Evolutionary conservation across 2,797 vertebrate genomes (phyloP).

Genomic region (Limosa lapponica): DNA sequence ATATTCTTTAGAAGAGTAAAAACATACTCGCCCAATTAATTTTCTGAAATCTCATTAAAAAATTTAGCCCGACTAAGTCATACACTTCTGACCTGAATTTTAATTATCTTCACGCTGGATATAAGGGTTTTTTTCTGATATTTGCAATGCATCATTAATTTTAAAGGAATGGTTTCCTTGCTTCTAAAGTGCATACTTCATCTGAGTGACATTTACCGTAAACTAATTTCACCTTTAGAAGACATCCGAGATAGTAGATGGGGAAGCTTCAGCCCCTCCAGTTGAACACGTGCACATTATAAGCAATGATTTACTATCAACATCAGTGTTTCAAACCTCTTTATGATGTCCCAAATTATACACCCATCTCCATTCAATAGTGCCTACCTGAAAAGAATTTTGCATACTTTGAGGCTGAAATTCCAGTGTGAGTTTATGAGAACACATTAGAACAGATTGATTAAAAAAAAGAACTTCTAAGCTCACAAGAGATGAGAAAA

Average conservation of each 20-base stretch:
- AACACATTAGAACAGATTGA: neutral
- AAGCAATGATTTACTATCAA: conserved; percentile 30
- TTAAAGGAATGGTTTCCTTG: conserved; percentile 71
- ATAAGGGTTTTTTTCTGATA: conserved; percentile 63
- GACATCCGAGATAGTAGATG: conserved; percentile 39
- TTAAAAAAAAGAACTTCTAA: conserved; percentile 8
- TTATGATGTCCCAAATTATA: neutral
- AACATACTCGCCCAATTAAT: conserved; percentile 78
- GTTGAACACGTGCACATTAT: neutral
- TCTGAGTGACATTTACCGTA: conserved; percentile 76
- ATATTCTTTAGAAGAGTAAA: conserved; percentile 64
- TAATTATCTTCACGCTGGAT: conserved; percentile 77
- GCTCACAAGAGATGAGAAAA: neutral
- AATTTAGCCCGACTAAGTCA: conserved; percentile 81
- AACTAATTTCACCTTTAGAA: conserved; percentile 76
- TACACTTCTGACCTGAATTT: conserved; percentile 82
- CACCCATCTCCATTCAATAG: neutral
- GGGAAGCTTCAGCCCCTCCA: conserved; percentile 39
- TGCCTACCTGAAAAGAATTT: neutral
- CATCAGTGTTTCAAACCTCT: neutral
- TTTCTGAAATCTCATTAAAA: conserved; percentile 85
- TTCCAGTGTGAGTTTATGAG: conserved; percentile 25
- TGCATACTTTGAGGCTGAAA: neutral
- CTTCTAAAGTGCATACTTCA: conserved; percentile 74
- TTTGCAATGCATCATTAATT: conserved; percentile 80